Percentiles rank a stretch among this genome's conserved stretches.
Conservation (phyloP, 2,113 vertebrate genomes). For the Cyprinodon brontotheroides region DNA sequence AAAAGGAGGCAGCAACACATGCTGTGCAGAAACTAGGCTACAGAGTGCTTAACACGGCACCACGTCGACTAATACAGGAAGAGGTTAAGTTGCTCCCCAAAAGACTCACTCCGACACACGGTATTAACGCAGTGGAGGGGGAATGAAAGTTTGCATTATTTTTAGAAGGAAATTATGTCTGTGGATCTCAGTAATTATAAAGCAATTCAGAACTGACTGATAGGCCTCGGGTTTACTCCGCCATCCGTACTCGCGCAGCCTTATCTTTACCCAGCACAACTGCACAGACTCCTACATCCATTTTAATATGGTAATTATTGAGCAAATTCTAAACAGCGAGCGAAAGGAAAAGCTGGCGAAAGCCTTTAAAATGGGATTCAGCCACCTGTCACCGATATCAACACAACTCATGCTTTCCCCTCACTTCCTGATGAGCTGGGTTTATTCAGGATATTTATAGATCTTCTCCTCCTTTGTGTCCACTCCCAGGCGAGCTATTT, state of each 20-base stretch:
- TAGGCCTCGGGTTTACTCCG: slow-evolving; percentile 63
- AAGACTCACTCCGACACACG: background rate
- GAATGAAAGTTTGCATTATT: slow-evolving; percentile 73
- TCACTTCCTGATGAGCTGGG: slow-evolving; percentile 51
- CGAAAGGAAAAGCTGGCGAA: slow-evolving; percentile 62
- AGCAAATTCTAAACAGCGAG: slow-evolving; percentile 65
- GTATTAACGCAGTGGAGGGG: slow-evolving; percentile 29
- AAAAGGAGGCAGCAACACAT: slow-evolving; percentile 43
- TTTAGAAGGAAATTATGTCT: slow-evolving; percentile 67
- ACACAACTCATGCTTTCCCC: slow-evolving; percentile 44
- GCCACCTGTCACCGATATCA: slow-evolving; percentile 53
- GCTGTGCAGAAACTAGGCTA: slow-evolving; percentile 73
- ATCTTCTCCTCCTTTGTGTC: slow-evolving; percentile 52
- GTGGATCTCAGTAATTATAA: slow-evolving; percentile 76
- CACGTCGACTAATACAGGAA: slow-evolving; percentile 50
- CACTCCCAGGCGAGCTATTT: slow-evolving; percentile 52
- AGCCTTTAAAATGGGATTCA: slow-evolving; percentile 68
- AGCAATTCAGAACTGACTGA: slow-evolving; percentile 71
- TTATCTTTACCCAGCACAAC: slow-evolving; percentile 72
- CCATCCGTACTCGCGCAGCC: slow-evolving; percentile 35
- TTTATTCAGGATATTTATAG: slow-evolving; percentile 72
- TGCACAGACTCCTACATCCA: slow-evolving; percentile 66
- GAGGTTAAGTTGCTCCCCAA: slow-evolving; percentile 54
- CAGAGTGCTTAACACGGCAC: slow-evolving; percentile 64
- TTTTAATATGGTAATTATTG: slow-evolving; percentile 75